Base-by-base conservation (phyloP, 2,888 invertebrate genomes). In the Priocnemis perturbator region DNA sequence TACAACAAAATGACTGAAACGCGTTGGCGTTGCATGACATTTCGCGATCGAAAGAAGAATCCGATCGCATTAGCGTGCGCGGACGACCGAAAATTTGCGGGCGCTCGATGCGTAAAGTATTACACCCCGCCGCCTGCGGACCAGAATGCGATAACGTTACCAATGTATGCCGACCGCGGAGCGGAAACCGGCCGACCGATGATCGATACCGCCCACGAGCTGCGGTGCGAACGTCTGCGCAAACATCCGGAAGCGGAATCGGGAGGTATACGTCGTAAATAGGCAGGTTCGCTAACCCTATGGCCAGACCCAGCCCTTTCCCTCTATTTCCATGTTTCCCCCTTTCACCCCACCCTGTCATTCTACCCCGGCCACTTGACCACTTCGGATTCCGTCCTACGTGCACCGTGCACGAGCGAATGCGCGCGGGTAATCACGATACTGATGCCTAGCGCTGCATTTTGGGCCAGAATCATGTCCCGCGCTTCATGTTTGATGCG, bases 131-230 rank as follows among this genome's bases (percentile, higher is more conserved):
- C 3, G 1, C 53, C 3, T 20, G 14, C 19, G 23, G 21, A 4
- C 11, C 61, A 67, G 65, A 74, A 75, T 57, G 59, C 59, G 71
- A 75, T 69, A 74, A 75, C 59, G 61, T 20, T 60, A 44, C 20
- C 56, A 55, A 59, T 47, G 37, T 11, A 9, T 19, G 52, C 19
- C 57, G 15, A 14, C 14, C 5, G 52, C 50, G 1, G 20, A 44
- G 59, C 44, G 74, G 57, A 68, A 68, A 75, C 57, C 60, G 60
- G 44, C 37, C 52, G 57, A 55, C 23, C 67, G 50, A 63, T 56
- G 56, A 72, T 65, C 66, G 52, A 65, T 65, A 60, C 21, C 37
- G 11, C 23, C n/a, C 15, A 11, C 50, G 3, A 21, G 37, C 44
- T 56, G n/a, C 20, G 48, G 23, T 17, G 7, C 23, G 20, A 20